These are phyloP conservation scores for Calephelis virginiensis DNA, from an alignment of 1,140 invertebrate species.

Conservation along the genomic window DNA sequence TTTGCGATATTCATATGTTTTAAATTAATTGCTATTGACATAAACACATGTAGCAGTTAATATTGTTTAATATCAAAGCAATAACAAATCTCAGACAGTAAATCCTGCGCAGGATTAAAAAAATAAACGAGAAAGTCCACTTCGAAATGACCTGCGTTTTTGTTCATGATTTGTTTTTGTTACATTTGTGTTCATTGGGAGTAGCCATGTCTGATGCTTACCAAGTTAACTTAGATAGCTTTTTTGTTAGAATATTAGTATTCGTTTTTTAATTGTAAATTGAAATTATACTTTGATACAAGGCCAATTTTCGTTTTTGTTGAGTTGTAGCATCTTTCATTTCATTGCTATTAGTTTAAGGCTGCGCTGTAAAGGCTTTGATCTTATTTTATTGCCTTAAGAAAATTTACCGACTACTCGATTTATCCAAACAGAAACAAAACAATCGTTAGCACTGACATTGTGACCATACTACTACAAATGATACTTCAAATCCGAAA, in stretches of 20 bases:
- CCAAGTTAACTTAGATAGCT: slow-evolving; percentile 76
- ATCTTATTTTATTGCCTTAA: too few relatives aligned
- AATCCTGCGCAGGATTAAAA: slow-evolving; percentile 63
- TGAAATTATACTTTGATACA: slow-evolving; percentile 25
- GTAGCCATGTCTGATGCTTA: slow-evolving; percentile 75
- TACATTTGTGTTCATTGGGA: slow-evolving; percentile 76
- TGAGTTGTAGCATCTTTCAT: not conserved
- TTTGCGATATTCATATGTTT: too few relatives aligned
- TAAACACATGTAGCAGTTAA: too few relatives aligned
- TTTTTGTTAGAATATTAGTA: slow-evolving; percentile 61
- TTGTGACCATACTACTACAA: too few relatives aligned
- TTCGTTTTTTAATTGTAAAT: slow-evolving; percentile 52
- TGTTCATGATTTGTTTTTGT: slow-evolving; percentile 76
- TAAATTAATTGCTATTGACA: too few relatives aligned
- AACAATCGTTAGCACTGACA: too few relatives aligned
- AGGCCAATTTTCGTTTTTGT: not conserved
- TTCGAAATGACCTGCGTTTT: slow-evolving; percentile 76
- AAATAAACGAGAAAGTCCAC: slow-evolving; percentile 69
- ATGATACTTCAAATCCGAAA: too few relatives aligned
- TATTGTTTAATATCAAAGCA: too few relatives aligned
- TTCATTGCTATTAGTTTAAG: too few relatives aligned
- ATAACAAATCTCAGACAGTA: slow-evolving; percentile 42
- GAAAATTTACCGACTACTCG: too few relatives aligned
- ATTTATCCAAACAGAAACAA: too few relatives aligned
- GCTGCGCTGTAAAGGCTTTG: too few relatives aligned